Evolutionary conservation across 1,140 invertebrate genomes (phyloP).

Genomic region (Neodiprion virginianus): DNA sequence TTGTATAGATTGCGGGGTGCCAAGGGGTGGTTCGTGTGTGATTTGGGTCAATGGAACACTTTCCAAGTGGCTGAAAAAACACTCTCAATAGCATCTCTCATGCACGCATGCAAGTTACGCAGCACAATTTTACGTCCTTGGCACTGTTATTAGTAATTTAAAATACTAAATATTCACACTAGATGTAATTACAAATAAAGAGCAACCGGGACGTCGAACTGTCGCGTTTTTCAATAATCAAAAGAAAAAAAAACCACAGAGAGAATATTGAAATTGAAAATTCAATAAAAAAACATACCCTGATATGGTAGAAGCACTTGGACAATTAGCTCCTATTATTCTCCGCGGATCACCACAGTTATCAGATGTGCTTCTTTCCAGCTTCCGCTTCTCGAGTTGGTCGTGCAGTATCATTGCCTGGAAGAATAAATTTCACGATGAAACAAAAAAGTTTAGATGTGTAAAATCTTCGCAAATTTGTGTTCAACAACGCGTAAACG

Average conservation of each 20-base stretch:
- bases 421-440: constrained; percentile 20
- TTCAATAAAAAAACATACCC: constrained; percentile 39
- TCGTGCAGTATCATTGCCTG: constrained; percentile 57
- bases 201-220: background rate
- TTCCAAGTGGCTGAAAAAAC: constrained; percentile 52
- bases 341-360: constrained; percentile 49
- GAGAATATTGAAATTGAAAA: background rate
- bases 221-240: background rate
- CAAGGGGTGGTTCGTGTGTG: constrained; percentile 32
- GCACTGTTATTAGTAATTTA: constrained; percentile 16
- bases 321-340: constrained; percentile 45
- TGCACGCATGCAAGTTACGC: constrained; percentile 34
- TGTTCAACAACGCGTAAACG: background rate
- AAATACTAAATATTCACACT: constrained; percentile 11
- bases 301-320: constrained; percentile 52
- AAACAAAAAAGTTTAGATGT: no score
- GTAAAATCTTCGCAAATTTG: background rate
- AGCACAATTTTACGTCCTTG: constrained; percentile 1
- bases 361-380: constrained; percentile 54
- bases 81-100: constrained; percentile 34
- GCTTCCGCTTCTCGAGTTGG: constrained; percentile 52
- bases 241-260: background rate
- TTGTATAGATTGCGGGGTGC: constrained; percentile 44
- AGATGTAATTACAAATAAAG: background rate
- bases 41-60: constrained; percentile 41